Base-by-base conservation (phyloP, 2,797 vertebrate species). In the Aeoliscus strigatus region DNA sequence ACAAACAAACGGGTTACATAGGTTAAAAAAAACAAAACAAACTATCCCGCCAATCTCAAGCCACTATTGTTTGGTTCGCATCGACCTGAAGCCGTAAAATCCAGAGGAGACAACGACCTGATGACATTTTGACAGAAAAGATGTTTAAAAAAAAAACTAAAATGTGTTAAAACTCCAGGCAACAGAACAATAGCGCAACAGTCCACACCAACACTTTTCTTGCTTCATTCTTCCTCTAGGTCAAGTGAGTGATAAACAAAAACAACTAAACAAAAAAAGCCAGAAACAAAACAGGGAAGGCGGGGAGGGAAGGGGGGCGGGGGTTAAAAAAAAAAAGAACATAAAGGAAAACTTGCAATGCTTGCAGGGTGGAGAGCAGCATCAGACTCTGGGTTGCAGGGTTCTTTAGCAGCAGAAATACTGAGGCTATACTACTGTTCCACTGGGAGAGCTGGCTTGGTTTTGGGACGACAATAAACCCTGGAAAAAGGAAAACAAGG, bases 371-470 rank as follows among this genome's bases (percentile, higher is more conserved):
- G 90, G 85, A 82, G 90, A 88, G 87, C 85, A 86, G 89, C 88
- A 89, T 81, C 77, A 80, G 89, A 89, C 88, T 89, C 89, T 84
- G 80, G 86, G 85, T 89, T 90, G 87, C 89, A 86, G 87, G 80
- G 86, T 64, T 89, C 82, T 84, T 86, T 89, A 90, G 86, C 87
- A 90, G 92, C 87, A 86, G 91, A 87, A 85, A 86, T 81, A 86
- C 84, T 86, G 77, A 87, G 81, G 81, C 93, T 96, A 95, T 91
- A 94, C 93, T 91, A 92, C 90, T 87, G 94, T 96, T 80, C 93
- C 93, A 88, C 93, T 96, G 86, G 94, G 91, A 89, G 93, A 92
- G 89, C 88, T 91, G 91, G 94, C 92, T 90, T 93, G 94, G 90
- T 83, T 91, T 91, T 90, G 96, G 87, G 93, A 90, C 81, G 94